Conservation (phyloP, 64 coral and sea anemone genomes). For the Platygyra sinensis region DNA sequence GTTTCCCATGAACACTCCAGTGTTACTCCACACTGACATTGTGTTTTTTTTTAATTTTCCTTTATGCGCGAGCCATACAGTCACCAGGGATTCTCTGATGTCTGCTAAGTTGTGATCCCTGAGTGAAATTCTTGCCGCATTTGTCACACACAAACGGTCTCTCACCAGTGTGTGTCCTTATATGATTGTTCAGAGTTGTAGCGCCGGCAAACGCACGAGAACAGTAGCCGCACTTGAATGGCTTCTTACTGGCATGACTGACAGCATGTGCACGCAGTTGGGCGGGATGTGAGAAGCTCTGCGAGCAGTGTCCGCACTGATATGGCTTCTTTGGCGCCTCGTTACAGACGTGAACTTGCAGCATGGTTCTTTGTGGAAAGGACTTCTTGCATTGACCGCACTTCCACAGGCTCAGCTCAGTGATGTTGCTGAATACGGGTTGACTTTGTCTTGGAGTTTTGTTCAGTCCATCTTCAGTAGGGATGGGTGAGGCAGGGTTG, state of each 20-base stretch:
- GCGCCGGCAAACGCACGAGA: conserved; percentile 59
- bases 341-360: conserved; percentile 53
- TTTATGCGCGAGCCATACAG: not conserved
- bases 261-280: conserved; percentile 44
- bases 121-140: conserved; percentile 54
- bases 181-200: conserved; percentile 67
- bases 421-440: not conserved
- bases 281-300: conserved; percentile 37
- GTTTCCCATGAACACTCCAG: not conserved
- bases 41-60: not conserved
- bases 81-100: conserved; percentile 57
- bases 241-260: conserved; percentile 52
- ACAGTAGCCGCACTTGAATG: conserved; percentile 72
- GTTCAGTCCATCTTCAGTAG: not conserved
- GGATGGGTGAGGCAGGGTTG: not conserved
- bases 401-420: conserved; percentile 43
- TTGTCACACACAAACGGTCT: conserved; percentile 61
- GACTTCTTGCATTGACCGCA: conserved; percentile 62
- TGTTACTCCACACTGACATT: no score
- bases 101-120: conserved; percentile 57
- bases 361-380: conserved; percentile 43
- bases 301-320: conserved; percentile 55
- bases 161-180: conserved; percentile 65
- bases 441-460: not conserved
- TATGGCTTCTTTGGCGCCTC: conserved; percentile 40